Conservation (phyloP, 2,888 invertebrate genomes). For the Hyalella azteca region DNA sequence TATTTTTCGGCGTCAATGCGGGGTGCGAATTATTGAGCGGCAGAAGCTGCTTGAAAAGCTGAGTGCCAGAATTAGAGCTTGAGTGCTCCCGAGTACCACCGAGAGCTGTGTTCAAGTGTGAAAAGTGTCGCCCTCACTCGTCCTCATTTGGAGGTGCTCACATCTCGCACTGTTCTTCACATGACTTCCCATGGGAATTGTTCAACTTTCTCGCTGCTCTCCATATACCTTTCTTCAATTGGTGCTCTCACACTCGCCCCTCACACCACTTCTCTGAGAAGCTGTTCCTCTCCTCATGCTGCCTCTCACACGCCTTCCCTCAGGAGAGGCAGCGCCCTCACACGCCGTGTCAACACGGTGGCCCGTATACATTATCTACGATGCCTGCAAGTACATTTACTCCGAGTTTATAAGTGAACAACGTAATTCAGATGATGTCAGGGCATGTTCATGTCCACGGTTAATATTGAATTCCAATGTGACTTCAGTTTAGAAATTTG, state of each 20-base stretch:
- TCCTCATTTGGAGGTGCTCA: too few relatives aligned
- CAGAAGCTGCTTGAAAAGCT: neutral
- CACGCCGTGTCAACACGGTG: too few relatives aligned
- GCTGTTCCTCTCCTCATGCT: neutral
- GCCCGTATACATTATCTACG: too few relatives aligned
- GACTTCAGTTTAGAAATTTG: too few relatives aligned
- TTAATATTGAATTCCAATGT: too few relatives aligned
- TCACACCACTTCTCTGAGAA: neutral
- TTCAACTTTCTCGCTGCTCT: neutral
- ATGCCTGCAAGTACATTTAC: too few relatives aligned
- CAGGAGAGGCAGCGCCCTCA: too few relatives aligned
- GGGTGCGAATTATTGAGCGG: neutral
- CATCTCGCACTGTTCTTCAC: neutral
- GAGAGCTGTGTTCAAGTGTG: slow-evolving; percentile 19
- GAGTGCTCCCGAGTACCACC: neutral
- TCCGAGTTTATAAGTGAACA: too few relatives aligned
- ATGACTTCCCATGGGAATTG: neutral
- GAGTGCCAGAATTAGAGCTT: slow-evolving; percentile 18
- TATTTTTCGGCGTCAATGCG: neutral
- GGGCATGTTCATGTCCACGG: too few relatives aligned
- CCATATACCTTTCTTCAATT: neutral
- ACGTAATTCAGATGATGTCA: too few relatives aligned
- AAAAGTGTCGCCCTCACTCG: neutral
- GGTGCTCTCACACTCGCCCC: neutral
- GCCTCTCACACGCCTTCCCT: neutral